Base-by-base conservation (phyloP, 2,888 invertebrate species). In the Cerastoderma edule region DNA sequence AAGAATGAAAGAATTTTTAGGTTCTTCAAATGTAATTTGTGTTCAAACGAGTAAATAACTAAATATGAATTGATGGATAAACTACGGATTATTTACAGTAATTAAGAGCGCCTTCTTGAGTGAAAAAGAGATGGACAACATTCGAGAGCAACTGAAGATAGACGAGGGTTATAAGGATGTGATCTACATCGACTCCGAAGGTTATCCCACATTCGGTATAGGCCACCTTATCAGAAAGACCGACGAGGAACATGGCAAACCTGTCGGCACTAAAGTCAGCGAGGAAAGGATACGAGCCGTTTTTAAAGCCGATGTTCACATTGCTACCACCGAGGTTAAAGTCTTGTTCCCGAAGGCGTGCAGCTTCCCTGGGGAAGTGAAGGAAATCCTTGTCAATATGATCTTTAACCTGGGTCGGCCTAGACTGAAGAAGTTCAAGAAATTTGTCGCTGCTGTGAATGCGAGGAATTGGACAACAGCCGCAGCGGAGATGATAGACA, bases 331-430 rank as follows among this genome's bases (percentile, higher is more conserved):
- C 16, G 60, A 60, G n/a, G 39, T 60, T 5, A 4, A 30, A 1
- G 6, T 22, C 13, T 8, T 60, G 10, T 60, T 60, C 39, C 60
- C 60, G 24, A 60, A 60, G 13, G 60, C 60, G n/a, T 22, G 27
- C 4, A 27, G 5, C 16, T 68, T 48, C 30, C 73, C 67, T 16
- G 32, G 50, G 3, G 73, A 73, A 44, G 73, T 73, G 0, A 50
- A 68, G n/a, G 39, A 68, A n/a, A 64, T 73, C 35, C 32, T 73
- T 5, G 63, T 68, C 2, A 73, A 73, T 33, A 73, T 73, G 68
- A 32, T 53, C 32, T 73, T 68, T 44, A 73, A 73, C 28, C 13
- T 73, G 6, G 73, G 73, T 35, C 5, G 19, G 3, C 19, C 3
- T 10, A 64, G 60, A n/a, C 19, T 73, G 54, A 53, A 10, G 8